Evolutionary conservation across 2,797 vertebrate genomes (phyloP).

Genomic region (Anguilla obscura): DNA sequence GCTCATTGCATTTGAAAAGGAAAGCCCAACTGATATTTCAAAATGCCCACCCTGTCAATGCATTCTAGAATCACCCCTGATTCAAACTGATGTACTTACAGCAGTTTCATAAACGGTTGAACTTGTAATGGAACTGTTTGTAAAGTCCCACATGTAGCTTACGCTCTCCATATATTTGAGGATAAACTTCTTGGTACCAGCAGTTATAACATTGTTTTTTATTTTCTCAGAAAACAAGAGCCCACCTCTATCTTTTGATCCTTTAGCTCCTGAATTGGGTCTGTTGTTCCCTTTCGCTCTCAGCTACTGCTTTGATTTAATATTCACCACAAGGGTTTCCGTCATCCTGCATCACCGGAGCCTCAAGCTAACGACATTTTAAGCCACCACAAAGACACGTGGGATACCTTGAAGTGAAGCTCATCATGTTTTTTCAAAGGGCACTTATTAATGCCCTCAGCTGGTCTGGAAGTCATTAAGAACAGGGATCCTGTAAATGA

Average conservation of each 20-base stretch:
- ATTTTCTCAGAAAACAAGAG: not conserved
- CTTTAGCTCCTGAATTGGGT: not conserved
- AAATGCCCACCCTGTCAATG: too few relatives aligned
- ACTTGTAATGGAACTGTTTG: not conserved
- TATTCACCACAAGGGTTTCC: not conserved
- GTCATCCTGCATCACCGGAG: not conserved
- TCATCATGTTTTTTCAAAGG: not conserved
- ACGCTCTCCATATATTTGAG: not conserved
- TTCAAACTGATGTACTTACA: not conserved
- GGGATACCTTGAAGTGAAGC: constrained; percentile 4
- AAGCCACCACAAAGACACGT: not conserved
- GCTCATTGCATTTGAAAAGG: too few relatives aligned
- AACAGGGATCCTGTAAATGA: not conserved
- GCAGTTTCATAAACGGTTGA: not conserved
- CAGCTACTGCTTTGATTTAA: not conserved
- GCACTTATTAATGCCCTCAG: not conserved
- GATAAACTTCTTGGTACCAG: not conserved
- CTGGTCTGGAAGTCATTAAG: constrained; percentile 2
- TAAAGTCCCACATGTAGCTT: not conserved
- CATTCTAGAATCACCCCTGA: too few relatives aligned
- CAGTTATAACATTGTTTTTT: not conserved
- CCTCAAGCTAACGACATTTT: not conserved
- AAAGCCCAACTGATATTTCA: too few relatives aligned
- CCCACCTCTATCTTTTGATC: not conserved
- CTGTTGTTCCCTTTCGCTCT: not conserved